phyloP scores from a whole-genome alignment of 2,888 invertebrate genomes.

The Corythucha ciliata region DNA sequence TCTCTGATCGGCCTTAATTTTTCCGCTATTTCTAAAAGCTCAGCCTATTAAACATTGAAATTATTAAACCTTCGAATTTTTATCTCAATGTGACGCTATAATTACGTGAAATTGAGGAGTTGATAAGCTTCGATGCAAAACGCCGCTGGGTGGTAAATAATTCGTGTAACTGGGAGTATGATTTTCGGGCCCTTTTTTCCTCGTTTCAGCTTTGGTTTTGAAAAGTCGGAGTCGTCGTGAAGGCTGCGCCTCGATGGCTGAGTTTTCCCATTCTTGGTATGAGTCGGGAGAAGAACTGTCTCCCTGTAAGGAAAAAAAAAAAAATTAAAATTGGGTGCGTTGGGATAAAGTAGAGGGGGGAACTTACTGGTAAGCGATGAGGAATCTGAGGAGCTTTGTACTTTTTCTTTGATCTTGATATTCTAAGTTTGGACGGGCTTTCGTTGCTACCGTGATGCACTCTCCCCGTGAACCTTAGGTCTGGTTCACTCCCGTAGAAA shows the following conservation, averaged over 20 bases:
- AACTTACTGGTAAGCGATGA: constrained; percentile 32
- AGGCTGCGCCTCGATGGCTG: constrained; percentile 40
- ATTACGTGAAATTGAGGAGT: constrained; percentile 46
- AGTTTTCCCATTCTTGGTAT: constrained; percentile 45
- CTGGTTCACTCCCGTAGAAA: constrained; percentile 65
- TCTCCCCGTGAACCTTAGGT: constrained; percentile 47
- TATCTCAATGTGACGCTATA: not conserved
- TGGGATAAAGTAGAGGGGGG: not conserved
- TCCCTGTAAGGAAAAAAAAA: no score
- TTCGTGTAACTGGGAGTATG: constrained; percentile 19
- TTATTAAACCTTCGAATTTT: constrained; percentile 11
- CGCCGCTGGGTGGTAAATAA: constrained; percentile 28
- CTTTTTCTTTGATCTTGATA: constrained; percentile 55
- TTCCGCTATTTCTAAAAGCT: constrained; percentile 44
- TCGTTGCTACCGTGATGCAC: constrained; percentile 38
- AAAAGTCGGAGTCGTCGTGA: constrained; percentile 56
- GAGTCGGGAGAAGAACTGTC: constrained; percentile 54
- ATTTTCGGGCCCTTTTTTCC: constrained; percentile 35
- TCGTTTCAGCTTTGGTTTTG: constrained; percentile 64
- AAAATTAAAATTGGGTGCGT: not conserved
- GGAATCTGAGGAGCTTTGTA: constrained; percentile 66
- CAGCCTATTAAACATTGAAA: constrained; percentile 39
- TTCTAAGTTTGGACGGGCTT: constrained; percentile 45
- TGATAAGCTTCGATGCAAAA: constrained; percentile 43
- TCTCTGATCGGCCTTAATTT: constrained; percentile 45